Conservation (phyloP, 1,140 invertebrate genomes). For the Riptortus pedestris region DNA sequence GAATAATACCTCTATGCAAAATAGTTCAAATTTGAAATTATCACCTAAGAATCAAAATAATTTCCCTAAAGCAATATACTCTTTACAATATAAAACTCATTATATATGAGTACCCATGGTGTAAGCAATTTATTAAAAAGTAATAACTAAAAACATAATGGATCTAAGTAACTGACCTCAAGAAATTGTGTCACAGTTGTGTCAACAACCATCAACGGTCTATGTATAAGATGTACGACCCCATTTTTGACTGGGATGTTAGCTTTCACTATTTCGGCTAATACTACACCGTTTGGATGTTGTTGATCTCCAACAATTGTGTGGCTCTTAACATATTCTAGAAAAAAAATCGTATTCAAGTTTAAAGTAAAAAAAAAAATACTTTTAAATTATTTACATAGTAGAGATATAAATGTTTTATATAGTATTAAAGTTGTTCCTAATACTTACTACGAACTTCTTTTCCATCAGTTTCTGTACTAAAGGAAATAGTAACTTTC, state of each 20-base stretch:
- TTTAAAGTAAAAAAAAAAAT: neutral
- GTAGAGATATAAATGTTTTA: neutral
- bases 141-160: neutral
- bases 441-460: conserved; percentile 45
- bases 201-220: conserved; percentile 81
- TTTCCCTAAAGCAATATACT: no score
- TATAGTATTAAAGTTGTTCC: no score
- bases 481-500: conserved; percentile 67
- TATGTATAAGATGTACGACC: conserved; percentile 81
- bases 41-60: no score
- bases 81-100: no score
- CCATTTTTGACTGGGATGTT: conserved; percentile 89
- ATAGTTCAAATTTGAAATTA: no score
- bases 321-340: conserved; percentile 80
- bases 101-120: no score
- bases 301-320: conserved; percentile 63
- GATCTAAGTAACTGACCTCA: conserved; percentile 50
- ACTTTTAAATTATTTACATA: neutral
- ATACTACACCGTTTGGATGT: conserved; percentile 67
- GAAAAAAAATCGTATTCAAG: conserved; percentile 31
- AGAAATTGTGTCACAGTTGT: conserved; percentile 72
- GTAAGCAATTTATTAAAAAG: no score
- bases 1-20: no score
- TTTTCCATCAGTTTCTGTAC: conserved; percentile 47
- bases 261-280: conserved; percentile 75